Conservation (phyloP, 2,113 vertebrate species). For the Dasyurus viverrinus region DNA sequence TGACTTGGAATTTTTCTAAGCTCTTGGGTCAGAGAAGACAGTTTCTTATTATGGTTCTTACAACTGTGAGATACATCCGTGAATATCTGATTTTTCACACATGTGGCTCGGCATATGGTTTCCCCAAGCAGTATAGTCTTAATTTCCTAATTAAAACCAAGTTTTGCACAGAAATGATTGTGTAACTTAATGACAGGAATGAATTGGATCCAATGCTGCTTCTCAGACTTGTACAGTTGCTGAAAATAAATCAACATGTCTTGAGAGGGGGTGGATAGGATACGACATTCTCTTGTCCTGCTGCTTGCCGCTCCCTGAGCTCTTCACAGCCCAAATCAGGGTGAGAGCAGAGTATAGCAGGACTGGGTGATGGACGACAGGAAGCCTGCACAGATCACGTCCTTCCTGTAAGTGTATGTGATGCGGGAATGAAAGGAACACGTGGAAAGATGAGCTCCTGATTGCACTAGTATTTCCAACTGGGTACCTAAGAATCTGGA, state of each 20-base stretch:
- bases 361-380: background rate
- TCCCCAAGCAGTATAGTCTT: conserved; percentile 48
- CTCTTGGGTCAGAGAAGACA: background rate
- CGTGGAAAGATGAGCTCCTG: background rate
- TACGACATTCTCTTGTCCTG: background rate
- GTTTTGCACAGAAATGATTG: conserved; percentile 59
- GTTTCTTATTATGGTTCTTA: conserved; percentile 19
- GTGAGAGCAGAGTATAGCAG: background rate
- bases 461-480: background rate
- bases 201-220: conserved; percentile 37
- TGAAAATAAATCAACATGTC: conserved; percentile 5
- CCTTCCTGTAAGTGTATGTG: background rate
- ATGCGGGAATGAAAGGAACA: background rate
- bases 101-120: conserved; percentile 40
- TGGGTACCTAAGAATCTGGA: background rate
- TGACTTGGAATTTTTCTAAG: background rate
- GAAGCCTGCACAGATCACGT: background rate
- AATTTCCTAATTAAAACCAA: conserved; percentile 48
- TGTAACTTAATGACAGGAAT: conserved; percentile 49
- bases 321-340: background rate
- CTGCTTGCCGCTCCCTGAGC: background rate
- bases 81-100: conserved; percentile 24
- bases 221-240: conserved; percentile 38
- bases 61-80: background rate
- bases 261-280: background rate